These are phyloP conservation scores for Microctenopoma steveboyesi DNA, from an alignment of 2,797 vertebrate species.

Conservation along the genomic window DNA sequence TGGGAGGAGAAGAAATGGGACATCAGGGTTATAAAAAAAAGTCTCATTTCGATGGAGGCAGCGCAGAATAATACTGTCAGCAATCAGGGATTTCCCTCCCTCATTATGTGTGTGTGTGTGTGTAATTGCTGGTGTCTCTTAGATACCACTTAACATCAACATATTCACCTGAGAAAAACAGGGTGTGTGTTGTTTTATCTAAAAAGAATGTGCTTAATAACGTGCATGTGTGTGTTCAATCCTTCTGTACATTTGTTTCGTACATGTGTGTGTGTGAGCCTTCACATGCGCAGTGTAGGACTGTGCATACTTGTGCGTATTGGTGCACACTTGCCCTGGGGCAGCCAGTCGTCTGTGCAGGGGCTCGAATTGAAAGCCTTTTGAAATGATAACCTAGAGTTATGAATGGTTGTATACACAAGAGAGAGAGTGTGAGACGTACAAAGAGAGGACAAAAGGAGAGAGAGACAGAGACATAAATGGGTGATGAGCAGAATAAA, in stretches of 20 bases:
- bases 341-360: constrained; percentile 54
- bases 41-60: constrained; percentile 53
- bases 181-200: constrained; percentile 33
- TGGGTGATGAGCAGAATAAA: constrained; percentile 56
- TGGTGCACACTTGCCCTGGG: constrained; percentile 35
- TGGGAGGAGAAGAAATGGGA: constrained; percentile 24
- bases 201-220: constrained; percentile 18
- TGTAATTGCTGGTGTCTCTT: constrained; percentile 58
- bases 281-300: no score
- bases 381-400: constrained; percentile 75
- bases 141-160: constrained; percentile 57
- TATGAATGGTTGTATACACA: constrained; percentile 68
- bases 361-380: constrained; percentile 68
- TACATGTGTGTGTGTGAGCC: constrained; percentile 8
- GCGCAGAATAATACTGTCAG: constrained; percentile 58
- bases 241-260: constrained; percentile 6
- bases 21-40: constrained; percentile 3
- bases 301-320: constrained; percentile 11
- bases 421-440: constrained; percentile 36
- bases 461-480: constrained; percentile 36
- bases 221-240: constrained; percentile 27
- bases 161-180: constrained; percentile 60
- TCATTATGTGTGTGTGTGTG: constrained; percentile 37
- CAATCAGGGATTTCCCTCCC: constrained; percentile 68
- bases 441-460: constrained; percentile 13